Base-by-base conservation (phyloP, 2,797 vertebrate species). In the Paguma larvata region DNA sequence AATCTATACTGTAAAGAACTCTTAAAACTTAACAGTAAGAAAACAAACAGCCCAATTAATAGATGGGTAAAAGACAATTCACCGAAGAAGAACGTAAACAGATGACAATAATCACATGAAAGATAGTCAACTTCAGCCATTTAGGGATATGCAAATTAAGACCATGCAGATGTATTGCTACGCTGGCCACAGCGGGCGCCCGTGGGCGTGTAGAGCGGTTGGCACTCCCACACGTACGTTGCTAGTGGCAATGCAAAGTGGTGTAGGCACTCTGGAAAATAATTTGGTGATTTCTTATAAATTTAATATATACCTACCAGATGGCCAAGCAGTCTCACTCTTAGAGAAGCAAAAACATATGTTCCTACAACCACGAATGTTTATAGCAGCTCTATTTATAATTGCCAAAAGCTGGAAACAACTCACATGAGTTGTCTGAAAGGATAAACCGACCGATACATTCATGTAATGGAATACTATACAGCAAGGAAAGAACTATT, bases 1-100 rank as follows among this genome's bases (percentile, higher is more conserved):
- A 75, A 59, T 86, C 25, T 92, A 51, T 85, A 88, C 70, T 53
- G 62, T 89, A 78, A 94, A 56, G 3, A 98, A 65, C 34, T 89
- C 78, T 95, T 30, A 92, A 92, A 95, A 59, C 34, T 30, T 72
- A 88, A 70, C 14, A 73, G n/a, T 79, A 44, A 78, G 44, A 85
- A 94, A 85, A 78, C 56, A 93, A 88, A 62, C 11, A 96, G 44
- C 77, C 19, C 68, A 85, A 2, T 75, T 84, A 44, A 77, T 78
- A 92, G 84, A 25, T 77, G 32, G 18, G 48, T 62, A 79, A 84
- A 85, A 79, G 53, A 70, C 56, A 94, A 0, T 46, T 90, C 62
- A 72, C 30, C 25, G 30, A 32, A 90, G 73, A 73, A 73, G 68
- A 72, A 59, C 9, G 8, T 65, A 73, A 8, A 68, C 19, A 63